A percentile compares a stretch with the other conserved stretches of the same genome.
Evolutionary conservation across 2,888 invertebrate genomes (phyloP).

Genomic region (Caenorhabditis angaria): DNA sequence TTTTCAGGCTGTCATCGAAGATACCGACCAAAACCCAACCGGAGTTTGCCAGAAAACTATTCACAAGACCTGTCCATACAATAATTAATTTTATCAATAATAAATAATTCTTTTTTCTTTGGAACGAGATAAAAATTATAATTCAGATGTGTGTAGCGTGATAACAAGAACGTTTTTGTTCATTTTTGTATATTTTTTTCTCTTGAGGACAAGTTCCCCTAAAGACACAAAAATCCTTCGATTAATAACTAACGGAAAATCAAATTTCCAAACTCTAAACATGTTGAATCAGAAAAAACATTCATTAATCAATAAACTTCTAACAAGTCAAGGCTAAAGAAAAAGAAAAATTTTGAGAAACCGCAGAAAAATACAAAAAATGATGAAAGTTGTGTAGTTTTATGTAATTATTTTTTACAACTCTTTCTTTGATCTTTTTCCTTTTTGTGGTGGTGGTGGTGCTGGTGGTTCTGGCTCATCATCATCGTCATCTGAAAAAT

Average conservation of each 20-base stretch:
- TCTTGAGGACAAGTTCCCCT: too few species aligned
- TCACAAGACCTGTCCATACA: constrained; percentile 42
- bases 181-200: too few species aligned
- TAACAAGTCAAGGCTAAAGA: neutral
- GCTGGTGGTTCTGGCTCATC: constrained; percentile 57
- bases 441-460: constrained; percentile 56
- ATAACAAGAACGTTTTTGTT: too few species aligned
- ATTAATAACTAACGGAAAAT: too few species aligned
- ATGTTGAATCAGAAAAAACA: neutral
- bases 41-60: constrained; percentile 38
- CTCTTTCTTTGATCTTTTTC: constrained; percentile 56
- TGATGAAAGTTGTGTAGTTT: constrained; percentile 8
- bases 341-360: too few species aligned
- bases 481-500: constrained; percentile 46
- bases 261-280: too few species aligned
- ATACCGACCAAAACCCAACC: constrained; percentile 46
- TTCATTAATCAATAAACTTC: neutral
- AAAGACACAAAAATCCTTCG: too few species aligned
- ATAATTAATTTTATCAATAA: constrained; percentile 5
- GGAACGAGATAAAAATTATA: too few species aligned
- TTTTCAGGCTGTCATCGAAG: constrained; percentile 45
- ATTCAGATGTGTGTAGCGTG: too few species aligned
- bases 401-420: constrained; percentile 28
- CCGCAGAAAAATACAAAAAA: neutral
- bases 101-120: too few species aligned